Conservation (phyloP, 1,140 invertebrate genomes). For the Nomia melanderi region DNA sequence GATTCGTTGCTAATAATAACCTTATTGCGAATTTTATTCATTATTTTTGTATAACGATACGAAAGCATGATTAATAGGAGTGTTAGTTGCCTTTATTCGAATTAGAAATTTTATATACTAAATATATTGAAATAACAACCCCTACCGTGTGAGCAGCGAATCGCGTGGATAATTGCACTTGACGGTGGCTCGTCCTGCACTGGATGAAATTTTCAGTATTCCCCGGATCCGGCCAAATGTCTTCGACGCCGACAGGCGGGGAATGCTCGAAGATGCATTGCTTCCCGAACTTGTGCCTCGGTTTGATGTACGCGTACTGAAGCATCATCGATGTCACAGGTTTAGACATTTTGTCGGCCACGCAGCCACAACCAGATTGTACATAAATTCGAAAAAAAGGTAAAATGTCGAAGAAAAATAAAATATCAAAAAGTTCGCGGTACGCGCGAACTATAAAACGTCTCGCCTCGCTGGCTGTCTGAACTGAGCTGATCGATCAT, state of each 20-base stretch:
- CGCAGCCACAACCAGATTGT: not conserved
- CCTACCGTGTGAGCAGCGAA: constrained; percentile 85
- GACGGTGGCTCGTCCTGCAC: constrained; percentile 82
- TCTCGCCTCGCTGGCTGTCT: not conserved
- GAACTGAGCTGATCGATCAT: not conserved
- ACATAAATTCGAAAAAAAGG: constrained; percentile 18
- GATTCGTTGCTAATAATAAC: too few relatives aligned
- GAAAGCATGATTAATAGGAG: too few relatives aligned
- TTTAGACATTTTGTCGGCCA: not conserved
- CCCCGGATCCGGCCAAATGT: constrained; percentile 86
- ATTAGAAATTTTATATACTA: too few relatives aligned
- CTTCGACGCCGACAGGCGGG: constrained; percentile 84
- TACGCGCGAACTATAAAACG: not conserved
- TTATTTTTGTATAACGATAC: too few relatives aligned
- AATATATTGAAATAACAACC: too few relatives aligned
- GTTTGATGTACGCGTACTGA: constrained; percentile 84
- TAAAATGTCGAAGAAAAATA: constrained; percentile 15
- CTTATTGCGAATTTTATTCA: too few relatives aligned
- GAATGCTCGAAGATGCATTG: constrained; percentile 87
- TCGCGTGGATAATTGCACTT: constrained; percentile 82
- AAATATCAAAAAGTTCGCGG: constrained; percentile 18
- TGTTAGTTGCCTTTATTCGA: too few relatives aligned
- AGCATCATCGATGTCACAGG: constrained; percentile 79
- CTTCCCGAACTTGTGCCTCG: constrained; percentile 85
- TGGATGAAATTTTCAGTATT: constrained; percentile 86